Evolutionary conservation across 2,113 vertebrate species (phyloP).

Genomic region (Galbula dea): DNA sequence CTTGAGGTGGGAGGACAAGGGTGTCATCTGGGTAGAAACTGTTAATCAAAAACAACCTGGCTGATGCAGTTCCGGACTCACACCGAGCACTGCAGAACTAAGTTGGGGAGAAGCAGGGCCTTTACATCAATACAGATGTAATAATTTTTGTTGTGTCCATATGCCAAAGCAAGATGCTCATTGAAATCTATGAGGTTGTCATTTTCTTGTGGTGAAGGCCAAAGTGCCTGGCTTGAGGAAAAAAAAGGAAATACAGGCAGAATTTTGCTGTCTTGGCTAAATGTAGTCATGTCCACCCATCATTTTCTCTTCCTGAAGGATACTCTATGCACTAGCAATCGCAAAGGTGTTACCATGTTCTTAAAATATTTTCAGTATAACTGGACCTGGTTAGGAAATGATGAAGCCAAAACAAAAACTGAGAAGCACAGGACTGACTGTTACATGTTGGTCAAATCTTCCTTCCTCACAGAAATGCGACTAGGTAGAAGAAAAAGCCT

Average conservation of each 20-base stretch:
- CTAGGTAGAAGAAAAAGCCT: neutral
- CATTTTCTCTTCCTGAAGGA: neutral
- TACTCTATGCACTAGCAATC: neutral
- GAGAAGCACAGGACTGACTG: neutral
- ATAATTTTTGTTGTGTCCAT: neutral
- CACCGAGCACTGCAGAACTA: neutral
- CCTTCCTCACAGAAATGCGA: neutral
- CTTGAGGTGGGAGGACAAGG: rapidly evolving
- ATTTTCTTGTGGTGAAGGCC: neutral
- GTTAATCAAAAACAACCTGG: neutral
- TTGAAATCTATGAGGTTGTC: neutral
- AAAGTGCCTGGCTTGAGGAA: neutral
- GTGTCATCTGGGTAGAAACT: neutral
- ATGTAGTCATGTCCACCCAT: neutral
- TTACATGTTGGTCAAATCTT: neutral
- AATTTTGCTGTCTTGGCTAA: neutral
- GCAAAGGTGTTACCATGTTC: neutral
- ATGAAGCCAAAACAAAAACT: neutral
- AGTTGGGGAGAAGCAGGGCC: neutral
- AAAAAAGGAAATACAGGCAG: neutral
- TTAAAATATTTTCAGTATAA: neutral
- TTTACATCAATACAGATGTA: neutral
- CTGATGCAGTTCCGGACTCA: neutral
- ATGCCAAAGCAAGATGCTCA: neutral
- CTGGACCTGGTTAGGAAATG: rapidly evolving